phyloP scores from a whole-genome alignment of 1,140 invertebrate genomes.

The Drosophila nikananu region DNA sequence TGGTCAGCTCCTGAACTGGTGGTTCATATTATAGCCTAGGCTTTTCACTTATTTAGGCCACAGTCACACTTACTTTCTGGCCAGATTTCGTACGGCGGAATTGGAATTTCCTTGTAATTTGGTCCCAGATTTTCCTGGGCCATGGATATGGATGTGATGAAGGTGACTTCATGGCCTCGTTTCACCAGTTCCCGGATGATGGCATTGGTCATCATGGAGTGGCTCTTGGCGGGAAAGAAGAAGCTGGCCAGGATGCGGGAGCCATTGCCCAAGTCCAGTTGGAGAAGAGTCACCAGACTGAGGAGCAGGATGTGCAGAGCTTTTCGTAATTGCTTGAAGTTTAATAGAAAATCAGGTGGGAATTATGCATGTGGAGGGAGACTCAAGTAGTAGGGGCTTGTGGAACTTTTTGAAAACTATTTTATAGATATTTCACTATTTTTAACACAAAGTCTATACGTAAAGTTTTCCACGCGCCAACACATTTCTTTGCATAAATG shows the following conservation, averaged over 20 bases:
- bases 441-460: not conserved
- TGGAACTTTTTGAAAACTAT: not conserved
- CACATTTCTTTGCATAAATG: not conserved
- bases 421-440: not conserved
- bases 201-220: slow-evolving; percentile 74
- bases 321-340: slow-evolving; percentile 60
- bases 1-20: slow-evolving; percentile 35
- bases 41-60: not conserved
- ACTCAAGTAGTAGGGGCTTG: too few species aligned
- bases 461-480: not conserved
- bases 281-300: slow-evolving; percentile 47
- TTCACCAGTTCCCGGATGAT: slow-evolving; percentile 67
- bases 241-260: slow-evolving; percentile 68
- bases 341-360: slow-evolving; percentile 17
- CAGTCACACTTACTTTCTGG: slow-evolving; percentile 33
- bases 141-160: slow-evolving; percentile 66
- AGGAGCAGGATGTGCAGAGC: slow-evolving; percentile 28
- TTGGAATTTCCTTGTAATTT: slow-evolving; percentile 71
- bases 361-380: not conserved
- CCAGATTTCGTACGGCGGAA: slow-evolving; percentile 65
- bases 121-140: slow-evolving; percentile 63
- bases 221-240: slow-evolving; percentile 76
- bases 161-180: slow-evolving; percentile 74
- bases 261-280: slow-evolving; percentile 23
- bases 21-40: too few species aligned